Evolutionary conservation across 1,140 invertebrate species (phyloP), one percentile per base, ranked within the genome.

Genomic region (Drosophila nigrodunni): DNA sequence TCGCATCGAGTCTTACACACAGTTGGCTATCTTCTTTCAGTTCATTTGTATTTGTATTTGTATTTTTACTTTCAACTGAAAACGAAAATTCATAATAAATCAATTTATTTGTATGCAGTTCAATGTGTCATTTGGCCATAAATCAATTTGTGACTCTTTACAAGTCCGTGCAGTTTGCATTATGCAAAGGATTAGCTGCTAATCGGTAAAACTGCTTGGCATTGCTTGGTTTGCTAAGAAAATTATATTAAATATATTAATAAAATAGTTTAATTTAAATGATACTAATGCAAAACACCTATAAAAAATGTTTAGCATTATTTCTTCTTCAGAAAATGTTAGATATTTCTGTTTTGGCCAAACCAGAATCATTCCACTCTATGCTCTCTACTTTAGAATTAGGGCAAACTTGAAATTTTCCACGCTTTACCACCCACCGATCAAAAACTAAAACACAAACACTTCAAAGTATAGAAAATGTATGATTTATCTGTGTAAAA

Each of bases 371-470:
- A 21, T 2, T 21, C 18, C 18, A 2, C 18, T 21, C 18, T 21
- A 21, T 25, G 25, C 4, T 25, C 25, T 25, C 0, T 30, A 30
- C 4, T 30, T 5, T 18, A n/a, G 10, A 46, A 0, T n/a, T 46
- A 41, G 11, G 11, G 5, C 18, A 6, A 35, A 54, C 35, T 54
- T 35, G 10, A 6, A 13, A 13, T 25, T 9, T n/a, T 13, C 11
- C 46, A 8, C 25, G 25, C 58, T 47, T 21, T 57, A 21, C 34
- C 46, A 8, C 35, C 39, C 39, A 41, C 13, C 5, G 54, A 21
- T 87, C 82, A 87, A 77, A 82, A 73, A 74, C 66, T 80, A 77
- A 89, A 88, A 89, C 78, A 89, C 74, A 88, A 88, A 88, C 83
- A 82, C 85, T 85, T 89, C 81, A 85, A 69, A 85, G 85, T 79